Evolutionary conservation across 2,888 invertebrate species (phyloP), one percentile per base, ranked within the genome.

Genomic region (Belgica antarctica): DNA sequence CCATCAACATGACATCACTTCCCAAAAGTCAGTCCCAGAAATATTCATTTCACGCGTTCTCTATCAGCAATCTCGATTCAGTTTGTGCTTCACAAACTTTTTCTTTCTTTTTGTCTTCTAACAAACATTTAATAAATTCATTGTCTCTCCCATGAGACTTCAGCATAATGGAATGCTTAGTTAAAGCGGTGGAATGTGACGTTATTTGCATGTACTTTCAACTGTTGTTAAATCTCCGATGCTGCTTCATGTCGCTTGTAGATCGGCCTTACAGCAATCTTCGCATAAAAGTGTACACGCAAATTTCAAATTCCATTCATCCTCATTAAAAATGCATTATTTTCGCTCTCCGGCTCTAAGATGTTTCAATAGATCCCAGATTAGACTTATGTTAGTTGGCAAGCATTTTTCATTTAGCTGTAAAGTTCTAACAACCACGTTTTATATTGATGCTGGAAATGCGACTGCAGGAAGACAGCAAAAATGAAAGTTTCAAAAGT

Each of bases 241-340:
- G 34, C 34, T 31, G 34, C 12, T 31, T 31, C 7, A 8, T 31
- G 7, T 31, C 12, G 7, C 12, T 31, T 31, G 12, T 5, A 12
- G 34, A 31, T 31, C 34, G 12, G 34, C 12, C 34, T 8, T 31
- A 31, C 34, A 31, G 7, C 5, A 31, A 31, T 5, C 12, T 31
- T 52, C 12, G 19, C 52, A 52, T 52, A 19, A 63, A 63, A 36
- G 10, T n/a, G 15, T 25, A 41, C 63, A 63, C 63, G 63, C 63
- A 63, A 63, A 63, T 63, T 63, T 41, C 25, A 19, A 41, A 63
- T 63, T 34, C 63, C 63, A 63, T 63, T 41, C 41, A 63, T 41
- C 36, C 41, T 63, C 63, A 63, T 63, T 63, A 63, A 63, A 62
- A 63, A 63, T 63, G 63, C 63, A 63, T 63, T 63, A 19, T 31